Evolutionary conservation across 2,113 vertebrate species (phyloP).

Genomic region (Macrotis lagotis): DNA sequence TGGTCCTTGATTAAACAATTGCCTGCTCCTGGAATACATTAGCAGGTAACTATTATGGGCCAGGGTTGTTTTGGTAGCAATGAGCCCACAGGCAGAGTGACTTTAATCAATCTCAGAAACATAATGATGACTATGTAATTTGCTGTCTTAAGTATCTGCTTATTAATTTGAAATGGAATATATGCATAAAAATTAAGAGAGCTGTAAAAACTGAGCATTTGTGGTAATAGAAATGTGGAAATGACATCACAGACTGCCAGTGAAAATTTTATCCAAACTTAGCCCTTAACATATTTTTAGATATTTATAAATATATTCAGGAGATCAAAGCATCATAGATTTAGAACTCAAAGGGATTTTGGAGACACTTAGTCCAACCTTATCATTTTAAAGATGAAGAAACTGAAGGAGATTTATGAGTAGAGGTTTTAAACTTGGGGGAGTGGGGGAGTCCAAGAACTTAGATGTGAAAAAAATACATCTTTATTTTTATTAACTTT

Average conservation of each 20-base stretch:
- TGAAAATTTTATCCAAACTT: neutral
- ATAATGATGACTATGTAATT: neutral
- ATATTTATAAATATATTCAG: neutral
- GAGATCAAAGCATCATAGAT: neutral
- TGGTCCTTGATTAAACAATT: conserved; percentile 30
- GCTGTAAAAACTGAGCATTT: neutral
- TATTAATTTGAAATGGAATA: conserved; percentile 45
- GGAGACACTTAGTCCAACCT: neutral
- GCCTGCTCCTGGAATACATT: conserved; percentile 3
- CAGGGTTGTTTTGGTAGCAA: neutral
- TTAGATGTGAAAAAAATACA: neutral
- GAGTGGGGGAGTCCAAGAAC: neutral
- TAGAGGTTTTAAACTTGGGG: neutral
- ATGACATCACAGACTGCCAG: conserved; percentile 4
- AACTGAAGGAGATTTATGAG: neutral
- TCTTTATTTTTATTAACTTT: neutral
- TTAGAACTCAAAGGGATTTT: neutral
- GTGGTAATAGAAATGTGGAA: conserved; percentile 11
- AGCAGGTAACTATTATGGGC: conserved; percentile 26
- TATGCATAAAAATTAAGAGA: neutral
- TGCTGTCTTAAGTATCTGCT: neutral
- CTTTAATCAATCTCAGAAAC: conserved; percentile 11
- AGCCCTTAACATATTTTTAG: neutral
- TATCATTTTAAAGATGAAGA: neutral
- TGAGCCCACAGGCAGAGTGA: neutral